phyloP scores from a whole-genome alignment of 2,888 invertebrate species.

The Sarcophaga caerulescens region DNA sequence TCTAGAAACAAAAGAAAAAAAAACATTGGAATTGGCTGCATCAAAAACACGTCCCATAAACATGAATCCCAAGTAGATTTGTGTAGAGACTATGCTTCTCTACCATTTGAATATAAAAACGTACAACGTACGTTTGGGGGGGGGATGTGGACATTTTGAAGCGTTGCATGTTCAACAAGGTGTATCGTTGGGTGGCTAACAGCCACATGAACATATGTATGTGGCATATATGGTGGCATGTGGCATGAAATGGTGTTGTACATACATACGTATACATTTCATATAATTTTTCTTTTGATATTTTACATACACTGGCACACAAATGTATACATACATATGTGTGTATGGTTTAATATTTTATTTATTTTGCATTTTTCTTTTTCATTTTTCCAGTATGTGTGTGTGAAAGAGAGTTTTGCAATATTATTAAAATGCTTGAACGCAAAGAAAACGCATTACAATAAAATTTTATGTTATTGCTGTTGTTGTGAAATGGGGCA shows the following conservation, averaged over 20 bases:
- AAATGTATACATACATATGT: background rate
- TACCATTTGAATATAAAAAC: conserved; percentile 59
- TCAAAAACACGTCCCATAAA: conserved; percentile 67
- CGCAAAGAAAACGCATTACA: conserved; percentile 79
- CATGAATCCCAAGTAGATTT: conserved; percentile 66
- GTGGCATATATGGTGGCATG: conserved; percentile 19
- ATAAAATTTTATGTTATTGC: conserved; percentile 79
- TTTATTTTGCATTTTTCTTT: conserved; percentile 59
- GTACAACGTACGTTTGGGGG: background rate
- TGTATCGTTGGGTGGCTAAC: conserved; percentile 25
- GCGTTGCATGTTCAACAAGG: conserved; percentile 64
- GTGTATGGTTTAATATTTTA: conserved; percentile 30
- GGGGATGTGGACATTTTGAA: conserved; percentile 1
- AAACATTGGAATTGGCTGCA: conserved; percentile 63
- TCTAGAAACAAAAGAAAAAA: conserved; percentile 28
- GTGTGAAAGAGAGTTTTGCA: conserved; percentile 58
- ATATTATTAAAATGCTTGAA: conserved; percentile 78
- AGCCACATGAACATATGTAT: conserved; percentile 36
- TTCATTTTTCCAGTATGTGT: conserved; percentile 53
- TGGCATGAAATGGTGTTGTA: background rate
- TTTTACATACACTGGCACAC: conserved; percentile 27
- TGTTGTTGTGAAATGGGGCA: conserved; percentile 58
- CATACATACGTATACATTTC: conserved; percentile 37
- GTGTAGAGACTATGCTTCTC: conserved; percentile 55
- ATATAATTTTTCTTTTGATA: conserved; percentile 36